Conservation (phyloP, 2,888 invertebrate species). For the Cerceris ruficornis region DNA sequence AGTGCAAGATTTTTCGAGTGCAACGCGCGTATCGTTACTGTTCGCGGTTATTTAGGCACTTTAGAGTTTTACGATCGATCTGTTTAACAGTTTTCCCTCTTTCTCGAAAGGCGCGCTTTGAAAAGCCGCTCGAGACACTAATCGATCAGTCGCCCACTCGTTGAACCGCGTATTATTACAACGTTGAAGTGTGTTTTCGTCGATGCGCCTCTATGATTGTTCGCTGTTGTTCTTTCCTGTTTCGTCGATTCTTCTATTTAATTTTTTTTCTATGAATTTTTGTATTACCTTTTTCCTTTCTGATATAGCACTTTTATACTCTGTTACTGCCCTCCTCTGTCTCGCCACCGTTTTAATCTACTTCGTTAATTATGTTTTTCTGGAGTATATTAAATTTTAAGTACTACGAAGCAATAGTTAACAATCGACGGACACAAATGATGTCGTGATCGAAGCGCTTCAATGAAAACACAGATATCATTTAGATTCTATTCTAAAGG, state of each 20-base stretch:
- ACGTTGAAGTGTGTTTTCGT: no score
- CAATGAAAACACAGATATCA: background rate
- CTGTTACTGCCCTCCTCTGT: slow-evolving; percentile 28
- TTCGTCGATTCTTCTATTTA: no score
- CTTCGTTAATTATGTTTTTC: no score
- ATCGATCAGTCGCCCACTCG: background rate
- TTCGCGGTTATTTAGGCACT: slow-evolving; percentile 53
- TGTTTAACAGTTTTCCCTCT: slow-evolving; percentile 42
- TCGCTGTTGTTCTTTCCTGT: no score
- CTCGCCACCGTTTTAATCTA: no score
- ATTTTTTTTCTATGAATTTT: no score
- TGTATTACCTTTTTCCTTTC: slow-evolving; percentile 35
- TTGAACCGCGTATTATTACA: background rate
- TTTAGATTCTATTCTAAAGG: slow-evolving; percentile 21
- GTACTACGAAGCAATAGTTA: no score
- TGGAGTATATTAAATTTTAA: no score
- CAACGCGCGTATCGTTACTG: slow-evolving; percentile 59
- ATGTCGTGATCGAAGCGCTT: no score
- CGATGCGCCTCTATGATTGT: no score
- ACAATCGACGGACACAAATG: no score
- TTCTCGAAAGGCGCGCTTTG: slow-evolving; percentile 14
- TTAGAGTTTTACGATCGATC: slow-evolving; percentile 50
- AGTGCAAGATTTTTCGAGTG: slow-evolving; percentile 49
- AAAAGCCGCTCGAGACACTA: slow-evolving; percentile 24
- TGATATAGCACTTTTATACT: slow-evolving; percentile 42